These are phyloP conservation scores for Aix galericulata DNA, from an alignment of 2,113 vertebrate species.

Conservation along the genomic window DNA sequence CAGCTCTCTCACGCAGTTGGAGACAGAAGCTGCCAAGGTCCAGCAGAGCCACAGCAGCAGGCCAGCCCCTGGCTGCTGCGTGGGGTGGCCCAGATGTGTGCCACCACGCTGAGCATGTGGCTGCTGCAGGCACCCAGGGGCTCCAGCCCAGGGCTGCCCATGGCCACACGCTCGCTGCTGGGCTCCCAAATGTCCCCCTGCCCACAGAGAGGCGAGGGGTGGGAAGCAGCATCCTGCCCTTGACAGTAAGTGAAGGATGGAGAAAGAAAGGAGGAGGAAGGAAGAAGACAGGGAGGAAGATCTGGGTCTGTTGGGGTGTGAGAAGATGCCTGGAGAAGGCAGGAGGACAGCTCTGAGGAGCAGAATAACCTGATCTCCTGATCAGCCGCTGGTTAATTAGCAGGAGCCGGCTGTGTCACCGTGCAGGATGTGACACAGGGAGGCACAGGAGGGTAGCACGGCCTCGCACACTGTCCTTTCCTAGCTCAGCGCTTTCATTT, in stretches of 20 bases:
- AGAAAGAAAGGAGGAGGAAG: not conserved
- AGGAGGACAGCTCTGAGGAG: not conserved
- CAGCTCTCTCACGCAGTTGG: not conserved
- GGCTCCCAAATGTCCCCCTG: not conserved
- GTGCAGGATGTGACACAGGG: not conserved
- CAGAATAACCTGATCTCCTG: not conserved
- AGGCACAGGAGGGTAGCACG: not conserved
- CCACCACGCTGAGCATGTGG: rapidly evolving
- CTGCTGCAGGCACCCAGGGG: not conserved
- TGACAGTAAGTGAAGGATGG: not conserved
- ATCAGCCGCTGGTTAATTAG: not conserved
- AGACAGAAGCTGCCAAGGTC: not conserved
- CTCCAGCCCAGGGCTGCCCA: not conserved
- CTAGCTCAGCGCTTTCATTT: not conserved
- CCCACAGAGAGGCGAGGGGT: not conserved
- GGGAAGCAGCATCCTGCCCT: not conserved
- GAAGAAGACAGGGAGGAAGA: not conserved
- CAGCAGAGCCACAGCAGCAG: not conserved
- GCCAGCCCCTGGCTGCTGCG: not conserved
- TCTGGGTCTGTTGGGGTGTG: not conserved
- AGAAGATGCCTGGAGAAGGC: not conserved
- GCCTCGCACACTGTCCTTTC: not conserved
- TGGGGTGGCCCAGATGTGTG: not conserved
- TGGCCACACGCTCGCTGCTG: rapidly evolving
- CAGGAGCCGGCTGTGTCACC: not conserved